phyloP scores from a whole-genome alignment of 2,888 invertebrate species.

The Therioaphis trifolii region DNA sequence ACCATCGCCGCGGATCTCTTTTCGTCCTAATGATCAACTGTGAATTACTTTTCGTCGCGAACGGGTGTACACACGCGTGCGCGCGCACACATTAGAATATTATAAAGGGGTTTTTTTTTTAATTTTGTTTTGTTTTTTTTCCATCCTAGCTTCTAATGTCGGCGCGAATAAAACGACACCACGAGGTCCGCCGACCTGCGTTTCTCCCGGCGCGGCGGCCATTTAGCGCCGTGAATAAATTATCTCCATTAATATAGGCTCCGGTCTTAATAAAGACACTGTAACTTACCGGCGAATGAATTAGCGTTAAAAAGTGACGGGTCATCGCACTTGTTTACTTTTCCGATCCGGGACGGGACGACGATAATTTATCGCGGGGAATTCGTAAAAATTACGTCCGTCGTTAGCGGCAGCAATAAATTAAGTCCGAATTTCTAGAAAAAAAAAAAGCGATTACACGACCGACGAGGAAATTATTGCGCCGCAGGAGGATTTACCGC shows the following conservation, averaged over 20 bases:
- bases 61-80: no score
- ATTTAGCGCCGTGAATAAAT: no score
- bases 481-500: no score
- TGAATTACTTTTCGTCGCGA: not conserved
- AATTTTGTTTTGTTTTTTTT: not conserved
- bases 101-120: not conserved
- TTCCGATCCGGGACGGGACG: not conserved
- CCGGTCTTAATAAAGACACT: not conserved
- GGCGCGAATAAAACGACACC: not conserved
- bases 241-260: not conserved
- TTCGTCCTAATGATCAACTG: not conserved
- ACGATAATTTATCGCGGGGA: not conserved
- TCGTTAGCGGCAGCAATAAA: no score
- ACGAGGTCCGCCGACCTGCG: not conserved
- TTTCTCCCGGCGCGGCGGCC: not conserved
- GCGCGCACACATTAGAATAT: no score
- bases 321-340: not conserved
- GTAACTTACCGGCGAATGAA: not conserved
- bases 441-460: no score
- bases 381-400: slow-evolving; percentile 4
- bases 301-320: not conserved
- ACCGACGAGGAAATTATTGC: no score
- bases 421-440: no score
- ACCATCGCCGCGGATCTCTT: not conserved
- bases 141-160: no score